Evolutionary conservation across 2,113 vertebrate species (phyloP), one percentile per base, ranked within the genome.

Genomic region (Cairina moschata): DNA sequence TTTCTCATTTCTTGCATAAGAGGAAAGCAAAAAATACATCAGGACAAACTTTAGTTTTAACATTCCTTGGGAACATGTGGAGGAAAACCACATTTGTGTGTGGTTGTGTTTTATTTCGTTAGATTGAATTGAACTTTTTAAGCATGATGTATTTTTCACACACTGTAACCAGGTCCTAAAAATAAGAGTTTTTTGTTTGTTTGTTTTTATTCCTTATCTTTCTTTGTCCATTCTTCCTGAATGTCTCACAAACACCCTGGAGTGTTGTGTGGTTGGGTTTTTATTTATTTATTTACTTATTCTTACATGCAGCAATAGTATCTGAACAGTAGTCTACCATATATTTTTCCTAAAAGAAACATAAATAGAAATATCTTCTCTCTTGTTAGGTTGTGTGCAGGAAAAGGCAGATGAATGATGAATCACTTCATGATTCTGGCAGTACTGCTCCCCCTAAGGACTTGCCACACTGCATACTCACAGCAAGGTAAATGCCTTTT

Each of bases 401-500:
- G 69, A 91, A 90, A 91, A 94, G n/a, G n/a, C 17, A 2, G 21
- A 59, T 34, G 16, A 93, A 74, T 63, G 40, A 98, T 98, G 98
- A 96, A 95, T 92, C 29, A 55, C 80, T 82, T 93, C 36, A 31
- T 46, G 7, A 44, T 96, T 91, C 72, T 84, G 67, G 82, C 65
- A 29, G 17, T 91, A 20, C 48, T 97, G 36, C 54, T 98, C 8
- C 25, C 40, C 26, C 32, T 77, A 5, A 58, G 80, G n/a, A 92
- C 75, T 28, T 87, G 63, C 62, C 76, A 83, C 60, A 13, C 72
- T 42, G 12, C 69, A 22, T 58, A 69, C 40, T 83, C 83, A 46
- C 67, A 48, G 38, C 44, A 97, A 97, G 98, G 98, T 98, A 98
- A 97, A 65, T 48, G 8, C 56, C 16, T 75, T 86, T 60, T 89